Evolutionary conservation across 2,113 vertebrate species (phyloP), one percentile per base, ranked within the genome.

Genomic region (Trogon surrucura): DNA sequence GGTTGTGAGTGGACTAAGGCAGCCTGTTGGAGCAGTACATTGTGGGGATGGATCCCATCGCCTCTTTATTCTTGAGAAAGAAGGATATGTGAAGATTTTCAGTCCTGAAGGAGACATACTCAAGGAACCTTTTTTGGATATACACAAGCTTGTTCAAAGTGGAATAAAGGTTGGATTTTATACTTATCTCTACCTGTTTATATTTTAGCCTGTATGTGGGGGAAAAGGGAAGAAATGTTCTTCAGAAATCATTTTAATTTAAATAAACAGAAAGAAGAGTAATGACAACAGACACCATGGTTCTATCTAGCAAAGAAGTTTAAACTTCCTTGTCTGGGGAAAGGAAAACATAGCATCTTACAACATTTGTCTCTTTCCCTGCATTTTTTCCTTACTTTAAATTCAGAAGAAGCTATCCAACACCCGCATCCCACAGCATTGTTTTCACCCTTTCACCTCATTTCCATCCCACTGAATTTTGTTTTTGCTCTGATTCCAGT

Each of bases 141-240:
- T 99, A 98, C 99, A 99, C 98, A 99, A 99, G 98, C 98, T 99
- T 97, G 99, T 99, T 96, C 99, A 99, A 97, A 99, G 98, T 75
- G 99, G 99, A 96, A 98, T 99, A 96, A 99, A 99, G 99, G 99
- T 99, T 98, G 97, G 98, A 96, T 81, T 95, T 97, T 92, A 79
- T 82, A 92, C 95, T 98, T 98, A 70, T 74, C 75, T 92, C 94
- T 97, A 80, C 26, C 58, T 65, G 65, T 61, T 95, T 91, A 69
- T 72, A 90, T 88, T 88, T 80, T 91, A 89, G 80, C 75, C 78
- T 89, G 41, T 61, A 38, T 71, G 22, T 22, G 61, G 65, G 65
- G 58, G 4, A n/a, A 80, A 62, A 38, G 48, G n/a, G 27, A 74
- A 78, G 41, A 57, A 30, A 36, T 0, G 0, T 38, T 84, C 80